These are phyloP conservation scores for Aplysia californica DNA, from an alignment of 1,140 invertebrate genomes.

Conservation along the genomic window DNA sequence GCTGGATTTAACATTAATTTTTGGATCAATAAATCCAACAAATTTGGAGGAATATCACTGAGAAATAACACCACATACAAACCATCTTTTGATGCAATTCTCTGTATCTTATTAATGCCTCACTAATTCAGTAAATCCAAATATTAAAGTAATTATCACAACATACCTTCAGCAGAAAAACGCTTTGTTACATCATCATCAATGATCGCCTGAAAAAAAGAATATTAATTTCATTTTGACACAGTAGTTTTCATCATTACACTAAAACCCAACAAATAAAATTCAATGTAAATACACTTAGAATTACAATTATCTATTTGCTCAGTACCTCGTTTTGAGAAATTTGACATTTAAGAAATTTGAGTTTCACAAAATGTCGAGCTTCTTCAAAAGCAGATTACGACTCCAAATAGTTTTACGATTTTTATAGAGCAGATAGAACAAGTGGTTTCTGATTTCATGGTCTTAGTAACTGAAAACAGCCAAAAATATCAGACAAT, in stretches of 20 bases:
- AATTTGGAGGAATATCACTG: neutral
- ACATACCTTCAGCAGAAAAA: constrained; percentile 59
- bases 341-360: no score
- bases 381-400: no score
- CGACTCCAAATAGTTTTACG: no score
- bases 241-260: neutral
- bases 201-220: constrained; percentile 52
- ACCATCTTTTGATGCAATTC: no score
- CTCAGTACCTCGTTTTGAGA: no score
- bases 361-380: neutral
- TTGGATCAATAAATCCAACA: neutral
- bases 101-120: neutral
- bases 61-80: no score
- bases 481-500: no score
- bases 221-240: neutral
- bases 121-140: no score
- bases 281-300: neutral
- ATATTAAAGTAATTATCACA: neutral
- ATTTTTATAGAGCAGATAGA: no score
- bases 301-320: neutral
- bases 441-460: no score
- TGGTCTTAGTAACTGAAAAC: no score
- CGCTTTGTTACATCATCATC: constrained; percentile 61
- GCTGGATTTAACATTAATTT: neutral
- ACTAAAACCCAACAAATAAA: neutral